These are phyloP conservation scores for Cochlearius cochlearius DNA, from an alignment of 2,113 vertebrate genomes.

Conservation along the genomic window DNA sequence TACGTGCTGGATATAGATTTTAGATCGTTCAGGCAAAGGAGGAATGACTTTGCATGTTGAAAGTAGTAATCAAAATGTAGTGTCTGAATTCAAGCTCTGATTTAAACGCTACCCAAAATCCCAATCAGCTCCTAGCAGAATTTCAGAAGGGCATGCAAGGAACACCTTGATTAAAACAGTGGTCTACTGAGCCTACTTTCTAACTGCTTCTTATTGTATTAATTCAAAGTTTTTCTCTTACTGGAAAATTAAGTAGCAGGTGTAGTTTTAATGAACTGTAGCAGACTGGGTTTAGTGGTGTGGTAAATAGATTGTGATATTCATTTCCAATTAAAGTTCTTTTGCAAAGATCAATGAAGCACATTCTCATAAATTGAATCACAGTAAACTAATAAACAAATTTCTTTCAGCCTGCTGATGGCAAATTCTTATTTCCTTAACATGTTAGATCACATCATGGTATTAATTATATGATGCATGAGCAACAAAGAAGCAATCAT, in stretches of 20 bases:
- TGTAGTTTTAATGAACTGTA: constrained; percentile 78
- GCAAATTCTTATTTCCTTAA: constrained; percentile 75
- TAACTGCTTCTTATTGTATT: constrained; percentile 41
- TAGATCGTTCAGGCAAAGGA: neutral
- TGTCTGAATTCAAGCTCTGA: neutral
- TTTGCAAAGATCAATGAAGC: constrained; percentile 81
- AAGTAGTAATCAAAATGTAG: neutral
- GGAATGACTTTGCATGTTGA: neutral
- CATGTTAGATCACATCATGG: constrained; percentile 72
- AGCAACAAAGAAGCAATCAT: constrained; percentile 61
- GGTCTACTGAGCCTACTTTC: neutral
- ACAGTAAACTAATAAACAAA: constrained; percentile 79
- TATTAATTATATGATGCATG: constrained; percentile 77
- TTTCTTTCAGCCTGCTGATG: constrained; percentile 65
- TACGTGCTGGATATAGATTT: neutral
- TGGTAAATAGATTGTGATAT: constrained; percentile 80
- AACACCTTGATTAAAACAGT: neutral
- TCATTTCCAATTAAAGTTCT: constrained; percentile 83
- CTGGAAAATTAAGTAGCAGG: constrained; percentile 75
- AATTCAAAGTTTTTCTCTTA: constrained; percentile 61
- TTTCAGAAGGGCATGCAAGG: neutral
- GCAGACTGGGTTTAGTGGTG: constrained; percentile 69
- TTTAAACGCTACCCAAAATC: neutral
- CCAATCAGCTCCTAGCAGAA: neutral
- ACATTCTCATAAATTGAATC: constrained; percentile 80